Conservation (phyloP, 2,888 invertebrate species). For the Idaea aversata region DNA sequence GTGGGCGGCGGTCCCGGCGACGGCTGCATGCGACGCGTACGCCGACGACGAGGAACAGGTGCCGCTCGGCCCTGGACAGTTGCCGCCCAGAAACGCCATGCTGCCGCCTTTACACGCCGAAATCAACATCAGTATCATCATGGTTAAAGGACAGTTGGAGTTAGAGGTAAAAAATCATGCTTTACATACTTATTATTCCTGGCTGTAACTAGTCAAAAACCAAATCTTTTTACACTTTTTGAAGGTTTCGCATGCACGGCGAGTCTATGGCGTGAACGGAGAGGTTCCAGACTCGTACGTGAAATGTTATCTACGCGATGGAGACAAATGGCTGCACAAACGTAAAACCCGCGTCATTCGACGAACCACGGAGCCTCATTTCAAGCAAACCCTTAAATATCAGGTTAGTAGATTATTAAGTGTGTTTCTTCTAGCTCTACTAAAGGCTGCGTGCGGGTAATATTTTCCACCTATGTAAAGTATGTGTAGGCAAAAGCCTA, state of each 20-base stretch:
- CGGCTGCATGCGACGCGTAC: slow-evolving; percentile 58
- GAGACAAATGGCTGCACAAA: slow-evolving; percentile 93
- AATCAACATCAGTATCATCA: slow-evolving; percentile 91
- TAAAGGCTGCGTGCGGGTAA: too few relatives aligned
- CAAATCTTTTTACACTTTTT: background rate
- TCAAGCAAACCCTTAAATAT: slow-evolving; percentile 93
- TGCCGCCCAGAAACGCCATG: slow-evolving; percentile 88
- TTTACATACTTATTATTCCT: background rate
- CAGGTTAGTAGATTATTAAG: slow-evolving; percentile 61
- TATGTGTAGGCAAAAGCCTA: too few relatives aligned
- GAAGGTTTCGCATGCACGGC: slow-evolving; percentile 71
- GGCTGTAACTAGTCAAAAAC: background rate
- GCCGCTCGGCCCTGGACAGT: slow-evolving; percentile 89
- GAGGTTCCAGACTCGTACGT: slow-evolving; percentile 94
- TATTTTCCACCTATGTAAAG: too few relatives aligned
- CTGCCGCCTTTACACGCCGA: slow-evolving; percentile 87
- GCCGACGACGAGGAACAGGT: slow-evolving; percentile 68
- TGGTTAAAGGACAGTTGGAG: slow-evolving; percentile 95
- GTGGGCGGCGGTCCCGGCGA: slow-evolving; percentile 77
- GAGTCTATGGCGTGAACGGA: slow-evolving; percentile 81
- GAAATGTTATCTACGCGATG: slow-evolving; percentile 94
- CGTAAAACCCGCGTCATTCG: slow-evolving; percentile 93
- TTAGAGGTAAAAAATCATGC: slow-evolving; percentile 83
- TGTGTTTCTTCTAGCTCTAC: too few relatives aligned
- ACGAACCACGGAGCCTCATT: slow-evolving; percentile 91